phyloP scores from a whole-genome alignment of 2,113 vertebrate genomes.

The Megaceryle maxima region DNA sequence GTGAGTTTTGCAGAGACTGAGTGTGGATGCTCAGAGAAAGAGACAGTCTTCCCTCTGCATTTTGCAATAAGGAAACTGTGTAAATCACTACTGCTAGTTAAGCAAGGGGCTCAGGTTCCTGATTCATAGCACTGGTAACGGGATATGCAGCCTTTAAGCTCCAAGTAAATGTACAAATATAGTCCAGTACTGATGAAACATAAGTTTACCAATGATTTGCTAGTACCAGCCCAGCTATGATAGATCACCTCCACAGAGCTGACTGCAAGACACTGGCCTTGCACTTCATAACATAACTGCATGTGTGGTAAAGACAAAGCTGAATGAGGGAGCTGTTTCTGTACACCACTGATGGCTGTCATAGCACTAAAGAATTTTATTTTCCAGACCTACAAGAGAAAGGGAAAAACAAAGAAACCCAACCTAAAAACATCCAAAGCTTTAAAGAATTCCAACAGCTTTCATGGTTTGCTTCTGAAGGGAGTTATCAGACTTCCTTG shows the following conservation, averaged over 20 bases:
- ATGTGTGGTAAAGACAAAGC: rapidly evolving
- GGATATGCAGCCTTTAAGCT: neutral
- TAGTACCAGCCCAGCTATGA: neutral
- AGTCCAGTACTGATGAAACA: neutral
- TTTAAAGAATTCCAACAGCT: neutral
- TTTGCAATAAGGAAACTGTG: rapidly evolving
- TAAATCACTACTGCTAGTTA: neutral
- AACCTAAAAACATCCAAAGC: neutral
- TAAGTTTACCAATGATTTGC: neutral
- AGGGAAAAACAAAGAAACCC: neutral
- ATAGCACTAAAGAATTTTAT: neutral
- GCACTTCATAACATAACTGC: neutral
- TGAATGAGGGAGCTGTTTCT: neutral
- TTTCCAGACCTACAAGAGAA: neutral
- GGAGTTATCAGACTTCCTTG: neutral
- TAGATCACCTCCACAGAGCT: neutral
- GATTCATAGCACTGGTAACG: rapidly evolving
- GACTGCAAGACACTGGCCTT: too few species aligned
- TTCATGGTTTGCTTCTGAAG: neutral
- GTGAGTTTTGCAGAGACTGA: neutral
- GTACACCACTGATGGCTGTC: neutral
- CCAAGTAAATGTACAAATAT: neutral
- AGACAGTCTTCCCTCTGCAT: neutral
- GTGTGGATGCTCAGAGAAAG: neutral
- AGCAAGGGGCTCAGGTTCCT: neutral